Base-by-base conservation (phyloP, 2,797 vertebrate genomes). In the Poeciliopsis presidionis region DNA sequence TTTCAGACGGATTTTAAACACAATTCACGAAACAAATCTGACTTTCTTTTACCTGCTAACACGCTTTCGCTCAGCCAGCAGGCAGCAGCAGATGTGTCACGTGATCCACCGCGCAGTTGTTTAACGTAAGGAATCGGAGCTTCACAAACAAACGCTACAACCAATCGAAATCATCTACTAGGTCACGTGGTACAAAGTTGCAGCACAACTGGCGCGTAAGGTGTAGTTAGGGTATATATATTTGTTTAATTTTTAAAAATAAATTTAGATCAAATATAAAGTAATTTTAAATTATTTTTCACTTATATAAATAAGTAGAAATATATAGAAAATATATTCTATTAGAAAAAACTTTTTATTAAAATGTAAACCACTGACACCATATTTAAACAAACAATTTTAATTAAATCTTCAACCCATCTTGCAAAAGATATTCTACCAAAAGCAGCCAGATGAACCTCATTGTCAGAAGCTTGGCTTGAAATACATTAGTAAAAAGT, bases 41-140 rank as follows among this genome's bases (percentile, higher is more conserved):
- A 83, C 49, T 86, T 81, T 90, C 73, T 89, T 93, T 95, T 96
- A 96, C 95, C 95, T 96, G 95, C 95, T 94, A 96, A 95, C 95
- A 96, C 94, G 95, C 94, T 94, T 53, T 95, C 93, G 93, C 96
- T 95, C 95, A 95, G 57, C 57, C 57, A 59, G 57, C 57, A 59
- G 92, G 91, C 95, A 95, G 91, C 91, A 92, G 93, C 92, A 93
- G 93, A 92, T 82, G 88, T 88, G 93, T 95, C 92, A 95, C 94
- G 93, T 95, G 91, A 94, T 89, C 81, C 73, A 84, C 84, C 84
- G 83, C 86, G 89, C 82, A 86, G 93, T 89, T 82, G 86, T 90
- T 95, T 81, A 91, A 86, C 79, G 85, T 80, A 84, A 91, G 86
- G 89, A 89, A 75, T 74, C 16, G 0, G 5, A n/a, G 2, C 1